phyloP scores from a whole-genome alignment of 2,113 vertebrate genomes.

The Emydocephalus ijimae region DNA sequence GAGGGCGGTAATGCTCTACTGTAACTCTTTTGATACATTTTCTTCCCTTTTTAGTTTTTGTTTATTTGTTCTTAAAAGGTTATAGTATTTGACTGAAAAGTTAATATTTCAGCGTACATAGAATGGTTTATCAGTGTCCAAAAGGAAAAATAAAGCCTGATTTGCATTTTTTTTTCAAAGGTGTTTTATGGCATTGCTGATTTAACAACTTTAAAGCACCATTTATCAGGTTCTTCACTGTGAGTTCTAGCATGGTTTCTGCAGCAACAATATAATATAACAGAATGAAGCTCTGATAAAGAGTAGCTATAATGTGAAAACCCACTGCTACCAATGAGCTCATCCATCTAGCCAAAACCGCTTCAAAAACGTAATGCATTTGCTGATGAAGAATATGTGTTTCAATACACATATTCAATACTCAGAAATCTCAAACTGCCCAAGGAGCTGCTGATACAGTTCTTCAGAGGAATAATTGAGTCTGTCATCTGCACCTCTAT shows the following conservation, averaged over 20 bases:
- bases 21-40: not conserved
- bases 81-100: slow-evolving; percentile 40
- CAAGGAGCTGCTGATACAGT: too few relatives aligned
- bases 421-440: too few relatives aligned
- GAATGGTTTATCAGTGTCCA: slow-evolving; percentile 31
- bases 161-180: slow-evolving; percentile 45
- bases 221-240: slow-evolving; percentile 40
- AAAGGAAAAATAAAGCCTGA: slow-evolving; percentile 18
- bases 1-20: not conserved
- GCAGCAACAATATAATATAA: not conserved
- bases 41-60: slow-evolving; percentile 24
- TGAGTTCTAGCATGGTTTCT: slow-evolving; percentile 16
- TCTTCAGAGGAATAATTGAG: too few relatives aligned
- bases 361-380: slow-evolving; percentile 51
- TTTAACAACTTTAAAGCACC: slow-evolving; percentile 32
- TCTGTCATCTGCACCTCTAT: too few relatives aligned
- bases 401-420: slow-evolving; percentile 23
- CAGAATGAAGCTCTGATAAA: slow-evolving; percentile 36
- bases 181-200: slow-evolving; percentile 38
- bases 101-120: slow-evolving; percentile 50
- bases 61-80: slow-evolving; percentile 29
- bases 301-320: slow-evolving; percentile 48
- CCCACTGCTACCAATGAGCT: slow-evolving; percentile 34
- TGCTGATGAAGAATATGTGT: slow-evolving; percentile 25
- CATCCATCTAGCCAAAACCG: slow-evolving; percentile 35